Conservation (phyloP, 2,888 invertebrate species). For the Meiosimyza decipiens region DNA sequence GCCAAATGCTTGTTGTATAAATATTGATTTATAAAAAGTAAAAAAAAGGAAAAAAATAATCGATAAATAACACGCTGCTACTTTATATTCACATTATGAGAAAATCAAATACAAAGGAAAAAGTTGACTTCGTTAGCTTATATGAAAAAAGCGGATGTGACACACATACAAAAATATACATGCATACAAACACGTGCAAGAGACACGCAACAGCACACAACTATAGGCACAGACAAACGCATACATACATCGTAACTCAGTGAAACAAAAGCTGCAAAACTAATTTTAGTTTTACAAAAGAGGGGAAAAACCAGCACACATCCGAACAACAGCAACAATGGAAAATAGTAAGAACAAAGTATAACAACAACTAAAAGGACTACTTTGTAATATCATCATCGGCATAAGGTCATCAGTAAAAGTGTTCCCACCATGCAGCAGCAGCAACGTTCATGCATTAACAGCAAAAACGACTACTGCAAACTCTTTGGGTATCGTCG, state of each 20-base stretch:
- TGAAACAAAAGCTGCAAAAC: neutral
- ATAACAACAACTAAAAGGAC: neutral
- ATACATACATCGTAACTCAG: no score
- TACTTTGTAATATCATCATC: neutral
- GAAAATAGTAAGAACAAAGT: no score
- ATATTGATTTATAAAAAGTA: constrained; percentile 1
- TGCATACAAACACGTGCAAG: neutral
- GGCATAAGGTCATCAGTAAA: constrained; percentile 3
- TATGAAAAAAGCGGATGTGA: neutral
- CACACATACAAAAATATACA: neutral
- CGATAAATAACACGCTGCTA: neutral
- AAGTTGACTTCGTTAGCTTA: neutral
- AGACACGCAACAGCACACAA: neutral
- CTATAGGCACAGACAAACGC: no score
- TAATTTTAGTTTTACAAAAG: constrained; percentile 4
- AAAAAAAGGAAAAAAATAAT: neutral
- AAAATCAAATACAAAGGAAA: neutral
- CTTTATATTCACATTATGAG: constrained; percentile 5
- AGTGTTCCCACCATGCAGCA: neutral
- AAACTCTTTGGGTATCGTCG: no score
- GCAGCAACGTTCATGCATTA: neutral
- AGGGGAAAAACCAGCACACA: constrained; percentile 1
- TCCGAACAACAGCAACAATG: neutral
- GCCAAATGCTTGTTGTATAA: neutral
- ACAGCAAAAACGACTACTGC: no score